Evolutionary conservation across 2,113 vertebrate genomes (phyloP), one percentile per base, ranked within the genome.

Genomic region (Trematomus loennbergii): DNA sequence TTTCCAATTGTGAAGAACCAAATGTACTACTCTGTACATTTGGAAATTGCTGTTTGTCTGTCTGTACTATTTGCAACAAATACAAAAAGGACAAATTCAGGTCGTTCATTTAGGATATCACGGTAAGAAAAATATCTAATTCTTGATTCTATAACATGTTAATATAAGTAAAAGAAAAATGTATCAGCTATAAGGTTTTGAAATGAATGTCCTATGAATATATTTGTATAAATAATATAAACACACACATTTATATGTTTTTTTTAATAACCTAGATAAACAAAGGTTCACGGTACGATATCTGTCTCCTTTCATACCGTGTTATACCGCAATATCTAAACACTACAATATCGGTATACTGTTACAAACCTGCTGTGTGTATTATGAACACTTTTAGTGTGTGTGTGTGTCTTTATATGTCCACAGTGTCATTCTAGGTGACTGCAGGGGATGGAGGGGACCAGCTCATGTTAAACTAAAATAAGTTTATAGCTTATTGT

Each of bases 401-500:
- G n/a, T n/a, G n/a, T 63, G 58, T 55, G 43, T 53, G 49, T 64
- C n/a, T 60, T 48, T 61, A 48, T 70, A 58, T 69, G 22, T 40
- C 18, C 46, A 12, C 46, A 36, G 48, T 50, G 16, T 55, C 40
- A 36, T 36, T 36, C 36, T 72, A 72, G 60, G 12, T 69, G 82
- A 75, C 82, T 79, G 70, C 25, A 1, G 45, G 9, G 79, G 77
- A 83, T 74, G 66, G 22, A 45, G 20, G 22, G 67, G 63, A 62
- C 66, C 53, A 49, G 33, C 54, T 73, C 48, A 0, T 50, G 66
- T 36, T 36, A 36, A 66, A 11, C 79, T 85, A 64, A 82, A 89
- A 84, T 81, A 79, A 48, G 53, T 85, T 79, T 71, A 77, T 59
- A 54, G 63, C 49, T 18, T 58, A 78, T 83, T 87, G 74, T 83